These are phyloP conservation scores for Nemopilema nomurai DNA, from an alignment of 30 jellyfish, hydroid and myxozoan species.

Conservation along the genomic window DNA sequence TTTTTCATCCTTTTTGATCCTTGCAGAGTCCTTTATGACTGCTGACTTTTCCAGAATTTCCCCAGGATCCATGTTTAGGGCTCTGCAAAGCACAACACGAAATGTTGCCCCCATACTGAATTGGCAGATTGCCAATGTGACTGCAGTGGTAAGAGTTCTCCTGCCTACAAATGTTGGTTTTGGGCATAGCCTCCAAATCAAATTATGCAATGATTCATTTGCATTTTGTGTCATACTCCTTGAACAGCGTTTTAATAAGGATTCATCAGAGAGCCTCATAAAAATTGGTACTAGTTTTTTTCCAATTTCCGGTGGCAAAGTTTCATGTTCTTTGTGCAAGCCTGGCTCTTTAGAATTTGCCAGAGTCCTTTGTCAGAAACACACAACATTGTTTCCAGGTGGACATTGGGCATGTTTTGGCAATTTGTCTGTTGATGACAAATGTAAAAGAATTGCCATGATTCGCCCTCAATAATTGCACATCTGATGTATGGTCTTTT, in stretches of 20 bases:
- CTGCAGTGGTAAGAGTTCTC: conserved; percentile 40
- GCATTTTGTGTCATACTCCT: conserved; percentile 49
- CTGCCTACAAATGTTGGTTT: conserved; percentile 39
- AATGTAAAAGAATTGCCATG: conserved; percentile 40
- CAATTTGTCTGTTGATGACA: conserved; percentile 28
- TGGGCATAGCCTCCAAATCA: conserved; percentile 41
- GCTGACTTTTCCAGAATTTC: conserved; percentile 15
- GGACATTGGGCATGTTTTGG: conserved; percentile 53
- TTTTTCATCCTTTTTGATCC: conserved; percentile 33
- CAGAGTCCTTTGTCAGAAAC: conserved; percentile 34
- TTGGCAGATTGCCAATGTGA: conserved; percentile 33
- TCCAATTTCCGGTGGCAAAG: conserved; percentile 46
- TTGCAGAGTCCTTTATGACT: neutral
- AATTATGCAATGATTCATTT: conserved; percentile 23
- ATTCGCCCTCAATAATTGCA: conserved; percentile 15
- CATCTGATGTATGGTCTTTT: conserved; percentile 16
- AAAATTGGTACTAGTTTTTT: conserved; percentile 43
- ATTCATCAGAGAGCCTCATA: conserved; percentile 8
- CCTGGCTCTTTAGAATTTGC: conserved; percentile 17
- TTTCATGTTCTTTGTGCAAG: conserved; percentile 35
- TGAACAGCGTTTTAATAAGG: conserved; percentile 20
- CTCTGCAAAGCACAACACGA: conserved; percentile 2
- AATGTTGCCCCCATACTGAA: conserved; percentile 27
- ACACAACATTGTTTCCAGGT: conserved; percentile 39
- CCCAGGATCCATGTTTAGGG: conserved; percentile 32